Conservation (phyloP, 2,113 vertebrate species). For the Gallinago paraguaiae region DNA sequence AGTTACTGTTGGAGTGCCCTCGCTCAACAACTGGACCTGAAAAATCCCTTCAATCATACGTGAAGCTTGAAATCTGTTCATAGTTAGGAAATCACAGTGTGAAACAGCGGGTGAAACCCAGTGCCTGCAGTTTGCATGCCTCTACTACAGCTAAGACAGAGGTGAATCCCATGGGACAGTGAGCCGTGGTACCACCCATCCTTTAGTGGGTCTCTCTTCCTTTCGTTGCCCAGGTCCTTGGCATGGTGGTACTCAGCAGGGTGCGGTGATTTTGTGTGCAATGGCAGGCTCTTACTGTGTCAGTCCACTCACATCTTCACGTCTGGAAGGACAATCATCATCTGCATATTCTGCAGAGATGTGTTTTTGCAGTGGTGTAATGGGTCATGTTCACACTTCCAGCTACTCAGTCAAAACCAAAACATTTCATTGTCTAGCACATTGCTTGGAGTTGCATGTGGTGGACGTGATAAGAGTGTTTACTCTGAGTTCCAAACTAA, state of each 20-base stretch:
- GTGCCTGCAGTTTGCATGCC: neutral
- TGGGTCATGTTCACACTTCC: neutral
- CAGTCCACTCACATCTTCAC: neutral
- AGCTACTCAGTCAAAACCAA: neutral
- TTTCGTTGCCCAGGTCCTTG: neutral
- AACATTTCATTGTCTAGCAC: neutral
- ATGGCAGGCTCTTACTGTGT: neutral
- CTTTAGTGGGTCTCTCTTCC: neutral
- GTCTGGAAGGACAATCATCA: neutral
- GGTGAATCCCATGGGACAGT: neutral
- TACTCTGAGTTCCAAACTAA: neutral
- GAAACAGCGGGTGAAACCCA: neutral
- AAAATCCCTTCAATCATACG: neutral
- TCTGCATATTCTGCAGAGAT: neutral
- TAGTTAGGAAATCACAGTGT: neutral
- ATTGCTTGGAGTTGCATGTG: neutral
- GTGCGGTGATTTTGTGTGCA: neutral
- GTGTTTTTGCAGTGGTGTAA: neutral
- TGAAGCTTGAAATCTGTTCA: slow-evolving; percentile 13
- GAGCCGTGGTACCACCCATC: neutral
- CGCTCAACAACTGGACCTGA: neutral
- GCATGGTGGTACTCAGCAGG: neutral
- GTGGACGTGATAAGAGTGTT: neutral
- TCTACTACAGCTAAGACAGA: neutral
- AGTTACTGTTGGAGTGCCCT: neutral